Evolutionary conservation across 2,113 vertebrate genomes (phyloP).

Genomic region (Asarcornis scutulata): DNA sequence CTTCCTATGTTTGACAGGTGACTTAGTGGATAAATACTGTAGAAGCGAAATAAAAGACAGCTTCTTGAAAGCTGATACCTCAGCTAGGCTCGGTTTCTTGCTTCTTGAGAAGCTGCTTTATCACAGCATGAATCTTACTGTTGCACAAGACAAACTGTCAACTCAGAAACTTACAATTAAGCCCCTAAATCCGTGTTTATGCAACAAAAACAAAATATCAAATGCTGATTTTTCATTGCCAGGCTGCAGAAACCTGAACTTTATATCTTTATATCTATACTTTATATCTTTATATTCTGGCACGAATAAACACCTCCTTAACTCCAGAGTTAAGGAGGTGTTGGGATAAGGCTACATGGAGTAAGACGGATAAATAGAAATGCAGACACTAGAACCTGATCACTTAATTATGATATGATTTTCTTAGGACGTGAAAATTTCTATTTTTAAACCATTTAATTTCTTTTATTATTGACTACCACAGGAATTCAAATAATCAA

Average conservation of each 20-base stretch:
- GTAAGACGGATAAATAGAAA: background rate
- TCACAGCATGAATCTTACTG: background rate
- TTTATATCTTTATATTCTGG: background rate
- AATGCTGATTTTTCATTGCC: background rate
- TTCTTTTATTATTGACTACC: background rate
- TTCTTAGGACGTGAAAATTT: background rate
- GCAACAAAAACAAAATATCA: background rate
- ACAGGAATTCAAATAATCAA: background rate
- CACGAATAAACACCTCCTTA: background rate
- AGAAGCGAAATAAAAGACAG: conserved; percentile 5
- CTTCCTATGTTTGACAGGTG: conserved; percentile 21
- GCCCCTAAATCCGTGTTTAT: background rate
- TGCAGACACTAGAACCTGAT: background rate
- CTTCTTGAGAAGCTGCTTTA: conserved; percentile 14
- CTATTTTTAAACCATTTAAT: background rate
- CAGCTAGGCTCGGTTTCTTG: background rate
- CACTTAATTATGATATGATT: background rate
- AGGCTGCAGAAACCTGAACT: background rate
- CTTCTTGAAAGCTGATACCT: background rate
- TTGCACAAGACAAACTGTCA: background rate
- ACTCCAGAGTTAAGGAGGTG: background rate
- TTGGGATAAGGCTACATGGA: background rate
- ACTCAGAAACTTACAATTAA: background rate
- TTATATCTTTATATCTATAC: background rate
- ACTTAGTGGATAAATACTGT: conserved; percentile 5